These are phyloP conservation scores for Lithobates pipiens DNA, from an alignment of 2,797 vertebrate genomes.

Conservation along the genomic window DNA sequence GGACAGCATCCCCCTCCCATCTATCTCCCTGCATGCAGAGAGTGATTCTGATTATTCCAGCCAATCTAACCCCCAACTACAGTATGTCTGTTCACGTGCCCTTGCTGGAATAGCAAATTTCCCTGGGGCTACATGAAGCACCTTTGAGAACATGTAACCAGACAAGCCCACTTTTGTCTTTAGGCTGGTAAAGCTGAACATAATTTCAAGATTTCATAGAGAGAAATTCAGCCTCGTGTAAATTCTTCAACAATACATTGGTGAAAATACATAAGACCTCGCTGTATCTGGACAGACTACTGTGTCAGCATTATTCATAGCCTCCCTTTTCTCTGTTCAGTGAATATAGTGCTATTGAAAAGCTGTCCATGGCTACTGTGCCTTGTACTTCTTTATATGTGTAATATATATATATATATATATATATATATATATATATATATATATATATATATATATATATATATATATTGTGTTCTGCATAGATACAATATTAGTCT, in stretches of 20 bases:
- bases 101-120: constrained; percentile 44
- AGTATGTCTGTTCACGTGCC: constrained; percentile 22
- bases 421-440: no score
- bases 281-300: background rate
- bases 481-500: background rate
- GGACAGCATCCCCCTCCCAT: constrained; percentile 61
- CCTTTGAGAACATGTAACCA: constrained; percentile 2
- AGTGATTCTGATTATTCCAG: constrained; percentile 33
- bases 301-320: background rate
- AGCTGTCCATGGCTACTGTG: background rate
- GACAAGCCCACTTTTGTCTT: constrained; percentile 13
- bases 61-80: constrained; percentile 9
- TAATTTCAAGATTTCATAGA: background rate
- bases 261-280: background rate
- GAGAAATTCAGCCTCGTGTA: background rate
- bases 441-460: no score
- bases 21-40: constrained; percentile 53
- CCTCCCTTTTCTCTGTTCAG: background rate
- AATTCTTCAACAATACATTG: background rate
- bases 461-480: background rate
- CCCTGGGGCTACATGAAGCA: constrained; percentile 4
- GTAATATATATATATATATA: no score
- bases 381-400: background rate
- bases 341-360: no score
- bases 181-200: background rate